Base-by-base conservation (phyloP, 2,113 vertebrate genomes). In the Gambusia affinis region DNA sequence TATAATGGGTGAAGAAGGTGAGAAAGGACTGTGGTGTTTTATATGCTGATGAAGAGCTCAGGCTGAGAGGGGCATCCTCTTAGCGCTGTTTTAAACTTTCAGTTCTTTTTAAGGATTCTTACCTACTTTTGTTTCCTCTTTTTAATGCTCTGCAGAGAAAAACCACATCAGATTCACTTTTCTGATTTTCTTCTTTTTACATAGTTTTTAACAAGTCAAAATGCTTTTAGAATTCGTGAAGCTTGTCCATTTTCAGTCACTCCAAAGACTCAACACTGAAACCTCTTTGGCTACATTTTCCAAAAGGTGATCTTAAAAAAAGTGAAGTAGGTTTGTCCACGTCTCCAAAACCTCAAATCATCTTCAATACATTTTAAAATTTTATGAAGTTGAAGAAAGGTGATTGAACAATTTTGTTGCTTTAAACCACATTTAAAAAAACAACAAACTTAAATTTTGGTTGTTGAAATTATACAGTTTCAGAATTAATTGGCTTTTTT, bases 61-160 rank as follows among this genome's bases (percentile, higher is more conserved):
- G 31, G 15, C 60, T 76, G 29, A 15, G 67, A 80, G 62, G 73
- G 75, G 47, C 10, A 57, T 75, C 4, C 47, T 73, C 42, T 35
- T 29, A 65, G 60, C 12, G 30, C 14, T 5, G 5, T 19, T 6
- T 37, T 24, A 64, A 30, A 42, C 33, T 70, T 35, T 67, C 39
- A 75, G 24, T 67, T 67, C 30, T 3, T 30, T 12, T 1, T 4
- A 22, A 22, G 8, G 28, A 77, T 4, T 33, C 27, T 70, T 10
- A 30, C 12, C 62, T 60, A 44, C 2, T 8, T 81, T 75, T 62
- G 8, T 42, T 72, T 63, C 7, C 4, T n/a, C 28, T 42, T 62
- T 42, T 66, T 44, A 62, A 10, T 57, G 7, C 15, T 7, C n/a
- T 62, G 47, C 70, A 33, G 12, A 39, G 28, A 0, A 19, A 62